Evolutionary conservation across 2,797 vertebrate species (phyloP), one percentile per base, ranked within the genome.

Genomic region (Syngnathus acus): DNA sequence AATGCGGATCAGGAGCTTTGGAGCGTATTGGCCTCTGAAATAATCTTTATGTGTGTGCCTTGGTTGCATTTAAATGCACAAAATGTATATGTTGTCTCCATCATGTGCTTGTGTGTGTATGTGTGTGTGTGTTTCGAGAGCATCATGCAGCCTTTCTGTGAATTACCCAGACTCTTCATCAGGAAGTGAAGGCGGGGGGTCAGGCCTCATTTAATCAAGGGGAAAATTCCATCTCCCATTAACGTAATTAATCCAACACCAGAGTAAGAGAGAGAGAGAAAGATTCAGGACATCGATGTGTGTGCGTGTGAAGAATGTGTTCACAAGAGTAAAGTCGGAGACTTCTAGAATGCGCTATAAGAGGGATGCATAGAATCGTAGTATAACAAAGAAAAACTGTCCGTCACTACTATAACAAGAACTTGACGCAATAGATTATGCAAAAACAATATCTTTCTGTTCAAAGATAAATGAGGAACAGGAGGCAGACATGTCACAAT

Each of bases 231-330:
- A 77, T 89, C 80, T 87, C 77, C 88, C 85, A 91, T 91, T 90
- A 89, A 86, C 79, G 83, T 90, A 91, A 91, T 91, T 91, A 91
- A 89, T 88, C 81, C 75, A 77, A 71, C 54, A 66, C 66, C 42
- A 63, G 66, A 73, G 77, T 78, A 68, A 68, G 71, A 71, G n/a
- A 72, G 13, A 32, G 23, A 45, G 13, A 68, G 72, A 16, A 21
- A 67, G 72, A 71, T 69, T 64, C 73, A 75, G 65, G 67, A 72
- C 77, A 68, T 54, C 54, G 65, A 26, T 26, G 16, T 62, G 16
- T 65, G 32, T 70, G 50, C 58, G 60, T 69, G 68, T 38, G 71
- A 65, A 43, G 68, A 65, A 70, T 65, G 62, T 70, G 70, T 61
- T 51, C 50, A 73, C 17, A 42, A 64, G 26, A 32, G 45, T 32